Base-by-base conservation (phyloP, 2,113 vertebrate genomes). In the Dasyornis broadbenti region DNA sequence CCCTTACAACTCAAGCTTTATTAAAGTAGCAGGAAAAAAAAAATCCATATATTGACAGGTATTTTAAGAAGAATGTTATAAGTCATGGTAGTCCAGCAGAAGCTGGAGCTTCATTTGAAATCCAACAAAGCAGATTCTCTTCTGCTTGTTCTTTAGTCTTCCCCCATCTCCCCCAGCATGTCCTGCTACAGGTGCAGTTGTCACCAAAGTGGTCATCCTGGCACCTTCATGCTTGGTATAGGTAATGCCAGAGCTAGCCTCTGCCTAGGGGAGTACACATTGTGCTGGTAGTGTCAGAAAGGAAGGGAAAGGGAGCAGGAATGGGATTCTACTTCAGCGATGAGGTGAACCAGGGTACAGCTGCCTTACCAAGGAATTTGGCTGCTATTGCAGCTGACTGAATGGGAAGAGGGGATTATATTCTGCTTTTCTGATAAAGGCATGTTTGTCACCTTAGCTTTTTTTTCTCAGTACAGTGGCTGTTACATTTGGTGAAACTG, bases 341-440 rank as follows among this genome's bases (percentile, higher is more conserved):
- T 47, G 78, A 66, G 24, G 6, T 45, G 33, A 75, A 85, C 40
- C 15, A 40, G 45, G 53, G 30, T 57, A 33, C 27, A 37, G 75
- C 79, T 77, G 70, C 39, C 49, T 65, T 57, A 40, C 57, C 26
- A 28, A 68, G 53, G 60, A 63, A 27, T 89, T 71, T 50, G 57
- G 28, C 61, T 79, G 18, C 63, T 57, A 1, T n/a, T 93, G 54
- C 37, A 24, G 37, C 33, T 70, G 70, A 21, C 31, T 73, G 30
- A 33, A 50, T 24, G 10, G 22, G 44, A 61, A 11, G 37, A 65
- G 17, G 33, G 18, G 61, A 18, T 39, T 83, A 19, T 8, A 8
- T 56, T 85, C 87, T 50, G 44, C 45, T 96, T 91, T 94, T 45
- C 77, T 88, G 40, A 45, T 49, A 73, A 57, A 86, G 53, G 16